phyloP scores from a whole-genome alignment of 2,888 invertebrate species.

The Resseliella maxima region DNA sequence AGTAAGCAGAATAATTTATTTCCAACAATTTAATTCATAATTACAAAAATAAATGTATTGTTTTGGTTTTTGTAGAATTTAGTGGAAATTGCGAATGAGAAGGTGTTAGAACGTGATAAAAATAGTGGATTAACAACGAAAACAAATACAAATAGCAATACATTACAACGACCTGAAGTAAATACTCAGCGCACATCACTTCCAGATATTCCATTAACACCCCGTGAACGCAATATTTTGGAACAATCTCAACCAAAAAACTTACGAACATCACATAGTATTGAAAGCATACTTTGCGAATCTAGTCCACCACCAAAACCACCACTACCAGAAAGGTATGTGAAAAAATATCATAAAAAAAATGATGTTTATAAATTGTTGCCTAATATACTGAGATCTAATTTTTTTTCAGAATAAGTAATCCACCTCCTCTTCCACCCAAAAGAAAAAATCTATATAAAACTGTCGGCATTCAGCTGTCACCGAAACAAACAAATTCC shows the following conservation, averaged over 20 bases:
- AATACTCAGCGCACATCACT: constrained; percentile 75
- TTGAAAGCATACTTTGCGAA: constrained; percentile 81
- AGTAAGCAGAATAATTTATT: constrained; percentile 65
- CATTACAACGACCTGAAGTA: constrained; percentile 66
- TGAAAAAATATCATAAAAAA: constrained; percentile 59
- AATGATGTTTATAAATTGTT: constrained; percentile 58
- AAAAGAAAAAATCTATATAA: constrained; percentile 73
- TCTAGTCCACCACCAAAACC: constrained; percentile 88
- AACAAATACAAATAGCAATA: constrained; percentile 61
- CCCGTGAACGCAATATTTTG: constrained; percentile 69
- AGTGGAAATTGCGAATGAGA: constrained; percentile 83
- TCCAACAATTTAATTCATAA: constrained; percentile 21
- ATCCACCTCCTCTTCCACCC: constrained; percentile 83
- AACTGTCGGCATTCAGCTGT: constrained; percentile 48
- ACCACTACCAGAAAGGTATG: constrained; percentile 82
- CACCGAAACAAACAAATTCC: constrained; percentile 11
- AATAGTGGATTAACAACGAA: constrained; percentile 57
- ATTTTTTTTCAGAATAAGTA: constrained; percentile 64
- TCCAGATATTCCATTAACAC: constrained; percentile 85
- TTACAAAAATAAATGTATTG: constrained; percentile 42
- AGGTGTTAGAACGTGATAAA: constrained; percentile 74
- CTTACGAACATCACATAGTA: constrained; percentile 82
- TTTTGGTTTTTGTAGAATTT: constrained; percentile 71
- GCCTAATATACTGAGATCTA: constrained; percentile 67
- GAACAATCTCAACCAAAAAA: constrained; percentile 69